Evolutionary conservation across 2,888 invertebrate species (phyloP).

Genomic region (Oxytorus armatus): DNA sequence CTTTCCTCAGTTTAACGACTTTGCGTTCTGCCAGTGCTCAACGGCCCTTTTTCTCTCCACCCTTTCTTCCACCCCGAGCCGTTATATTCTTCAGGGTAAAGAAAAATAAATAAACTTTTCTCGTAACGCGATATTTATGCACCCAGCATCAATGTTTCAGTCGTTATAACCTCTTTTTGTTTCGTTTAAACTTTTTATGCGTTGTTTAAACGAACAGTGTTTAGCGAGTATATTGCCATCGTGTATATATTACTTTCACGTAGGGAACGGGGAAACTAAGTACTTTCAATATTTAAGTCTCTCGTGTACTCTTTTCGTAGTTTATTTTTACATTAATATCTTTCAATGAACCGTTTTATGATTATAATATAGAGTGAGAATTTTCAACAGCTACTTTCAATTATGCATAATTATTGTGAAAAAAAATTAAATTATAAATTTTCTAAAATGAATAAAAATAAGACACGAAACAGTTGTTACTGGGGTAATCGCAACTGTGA

Average conservation of each 20-base stretch:
- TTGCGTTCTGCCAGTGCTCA: constrained; percentile 23
- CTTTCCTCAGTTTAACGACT: constrained; percentile 60
- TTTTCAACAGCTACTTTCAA: neutral
- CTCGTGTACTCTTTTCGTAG: constrained; percentile 1
- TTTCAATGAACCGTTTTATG: neutral
- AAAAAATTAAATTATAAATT: neutral
- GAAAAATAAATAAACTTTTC: constrained; percentile 57
- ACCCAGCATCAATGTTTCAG: constrained; percentile 50
- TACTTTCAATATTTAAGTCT: constrained; percentile 36
- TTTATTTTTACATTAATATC: constrained; percentile 4
- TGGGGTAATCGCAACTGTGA: no score
- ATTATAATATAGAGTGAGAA: neutral
- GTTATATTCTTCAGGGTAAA: constrained; percentile 28
- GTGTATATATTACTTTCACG: no score
- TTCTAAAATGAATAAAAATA: neutral
- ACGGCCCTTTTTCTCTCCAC: neutral
- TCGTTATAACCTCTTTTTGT: constrained; percentile 49
- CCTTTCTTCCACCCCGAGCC: neutral
- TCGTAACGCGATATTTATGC: constrained; percentile 57
- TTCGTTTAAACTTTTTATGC: constrained; percentile 41
- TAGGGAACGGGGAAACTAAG: constrained; percentile 1
- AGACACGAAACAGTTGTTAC: no score
- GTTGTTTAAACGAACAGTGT: constrained; percentile 27
- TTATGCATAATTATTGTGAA: neutral
- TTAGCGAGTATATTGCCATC: constrained; percentile 22